phyloP scores from a whole-genome alignment of 2,888 invertebrate genomes.

The Meloe dianella region DNA sequence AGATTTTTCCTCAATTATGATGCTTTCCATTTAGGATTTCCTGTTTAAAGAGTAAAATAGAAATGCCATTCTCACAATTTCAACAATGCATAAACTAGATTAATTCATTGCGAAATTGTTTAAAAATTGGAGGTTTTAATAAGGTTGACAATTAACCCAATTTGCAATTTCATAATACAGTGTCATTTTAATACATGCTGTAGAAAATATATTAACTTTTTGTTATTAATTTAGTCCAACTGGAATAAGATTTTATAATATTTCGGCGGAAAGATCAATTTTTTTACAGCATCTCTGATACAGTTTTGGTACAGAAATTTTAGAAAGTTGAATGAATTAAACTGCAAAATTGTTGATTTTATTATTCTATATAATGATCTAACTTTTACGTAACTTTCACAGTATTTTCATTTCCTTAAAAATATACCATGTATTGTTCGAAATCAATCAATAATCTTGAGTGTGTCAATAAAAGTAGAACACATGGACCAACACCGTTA shows the following conservation, averaged over 20 bases:
- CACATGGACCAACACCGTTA: conserved; percentile 5
- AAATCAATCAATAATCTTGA: not conserved
- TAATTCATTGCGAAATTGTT: not conserved
- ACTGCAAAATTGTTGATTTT: not conserved
- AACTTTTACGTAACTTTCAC: not conserved
- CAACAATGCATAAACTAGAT: not conserved
- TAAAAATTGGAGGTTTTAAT: not conserved
- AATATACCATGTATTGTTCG: not conserved
- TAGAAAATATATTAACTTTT: too few relatives aligned
- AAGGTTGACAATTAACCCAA: not conserved
- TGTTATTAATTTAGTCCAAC: too few relatives aligned
- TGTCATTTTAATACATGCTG: not conserved
- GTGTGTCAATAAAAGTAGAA: not conserved
- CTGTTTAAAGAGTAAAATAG: not conserved
- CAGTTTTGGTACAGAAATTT: not conserved
- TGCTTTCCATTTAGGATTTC: not conserved
- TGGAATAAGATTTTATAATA: not conserved
- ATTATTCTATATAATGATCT: not conserved
- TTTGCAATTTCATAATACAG: not conserved
- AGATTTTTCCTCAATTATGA: not conserved
- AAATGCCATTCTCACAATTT: not conserved
- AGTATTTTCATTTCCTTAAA: not conserved
- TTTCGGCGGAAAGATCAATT: not conserved
- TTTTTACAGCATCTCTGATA: not conserved
- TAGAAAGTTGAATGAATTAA: conserved; percentile 5